phyloP scores from a whole-genome alignment of 2,113 vertebrate species.

The Menidia beryllina region DNA sequence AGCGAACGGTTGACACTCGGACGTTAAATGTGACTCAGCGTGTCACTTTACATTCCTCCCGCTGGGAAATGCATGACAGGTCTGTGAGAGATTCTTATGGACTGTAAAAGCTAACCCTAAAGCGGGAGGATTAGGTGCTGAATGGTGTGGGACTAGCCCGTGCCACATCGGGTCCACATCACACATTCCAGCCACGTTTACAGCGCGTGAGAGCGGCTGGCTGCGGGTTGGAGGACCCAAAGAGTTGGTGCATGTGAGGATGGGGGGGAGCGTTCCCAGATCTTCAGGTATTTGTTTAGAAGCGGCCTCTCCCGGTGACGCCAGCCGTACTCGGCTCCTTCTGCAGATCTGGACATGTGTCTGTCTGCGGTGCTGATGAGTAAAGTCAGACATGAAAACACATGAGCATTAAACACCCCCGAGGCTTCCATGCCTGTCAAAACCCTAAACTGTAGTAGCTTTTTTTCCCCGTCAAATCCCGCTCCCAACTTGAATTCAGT shows the following conservation, averaged over 20 bases:
- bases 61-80: constrained; percentile 64
- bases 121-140: constrained; percentile 64
- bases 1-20: constrained; percentile 10
- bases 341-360: constrained; percentile 63
- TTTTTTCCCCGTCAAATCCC: constrained; percentile 30
- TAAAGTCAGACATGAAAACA: constrained; percentile 57
- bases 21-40: constrained; percentile 69
- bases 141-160: constrained; percentile 64
- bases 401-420: constrained; percentile 17
- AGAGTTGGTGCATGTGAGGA: neutral
- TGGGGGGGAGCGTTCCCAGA: constrained; percentile 13
- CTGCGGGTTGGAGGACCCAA: constrained; percentile 20
- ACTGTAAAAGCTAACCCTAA: constrained; percentile 68
- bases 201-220: constrained; percentile 41
- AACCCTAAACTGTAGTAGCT: neutral
- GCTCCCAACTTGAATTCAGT: constrained; percentile 17
- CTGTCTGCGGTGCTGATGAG: constrained; percentile 52
- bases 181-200: constrained; percentile 71
- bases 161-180: constrained; percentile 49
- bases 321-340: constrained; percentile 23
- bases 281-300: constrained; percentile 34
- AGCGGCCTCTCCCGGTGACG: constrained; percentile 46
- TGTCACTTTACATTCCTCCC: constrained; percentile 51
- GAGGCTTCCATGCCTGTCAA: constrained; percentile 20
- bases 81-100: constrained; percentile 63